Base-by-base conservation (phyloP, 2,888 invertebrate species). In the Dryobota labecula region DNA sequence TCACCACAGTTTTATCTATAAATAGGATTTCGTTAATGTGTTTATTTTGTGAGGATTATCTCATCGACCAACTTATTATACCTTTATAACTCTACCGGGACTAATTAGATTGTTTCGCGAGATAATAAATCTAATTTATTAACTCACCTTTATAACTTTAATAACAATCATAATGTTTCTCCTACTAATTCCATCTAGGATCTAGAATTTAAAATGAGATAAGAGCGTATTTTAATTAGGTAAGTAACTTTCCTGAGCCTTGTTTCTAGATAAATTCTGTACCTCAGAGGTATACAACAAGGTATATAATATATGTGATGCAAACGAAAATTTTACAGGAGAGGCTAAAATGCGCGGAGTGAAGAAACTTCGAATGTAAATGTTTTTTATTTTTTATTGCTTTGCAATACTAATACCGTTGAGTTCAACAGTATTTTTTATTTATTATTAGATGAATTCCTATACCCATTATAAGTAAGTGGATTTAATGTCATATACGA, bases 11-110 rank as follows among this genome's bases (percentile, higher is more conserved):
- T n/a, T 70, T 64, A 56, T 67, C 65, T 84, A 76, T 70, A 72
- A 80, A 73, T 69, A 80, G 70, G 33, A 60, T 84, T 67, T 73
- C n/a, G 75, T 71, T 68, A 65, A 67, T 70, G 62, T 76, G 61
- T 76, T 76, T 73, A 54, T 51, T 75, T 68, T 54, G 41, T 41
- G 53, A 8, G 47, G 76, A 78, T 84, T 82, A 84, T 80, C 69
- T 82, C 84, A 80, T 76, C 73, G 70, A 56, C 45, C n/a, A 68
- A 69, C 62, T 64, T 66, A 58, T 57, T 62, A 62, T 69, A 68
- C 20, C 41, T 74, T 70, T 65, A 76, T 53, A 66, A 61, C 60
- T 30, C 70, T 60, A 63, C 41, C 27, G 58, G n/a, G 66, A 72
- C 30, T 49, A 73, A 83, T 76, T 63, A 83, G 27, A 70, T 73